Evolutionary conservation across 2,888 invertebrate genomes (phyloP), one percentile per base, ranked within the genome.

Genomic region (Elmis aenea): DNA sequence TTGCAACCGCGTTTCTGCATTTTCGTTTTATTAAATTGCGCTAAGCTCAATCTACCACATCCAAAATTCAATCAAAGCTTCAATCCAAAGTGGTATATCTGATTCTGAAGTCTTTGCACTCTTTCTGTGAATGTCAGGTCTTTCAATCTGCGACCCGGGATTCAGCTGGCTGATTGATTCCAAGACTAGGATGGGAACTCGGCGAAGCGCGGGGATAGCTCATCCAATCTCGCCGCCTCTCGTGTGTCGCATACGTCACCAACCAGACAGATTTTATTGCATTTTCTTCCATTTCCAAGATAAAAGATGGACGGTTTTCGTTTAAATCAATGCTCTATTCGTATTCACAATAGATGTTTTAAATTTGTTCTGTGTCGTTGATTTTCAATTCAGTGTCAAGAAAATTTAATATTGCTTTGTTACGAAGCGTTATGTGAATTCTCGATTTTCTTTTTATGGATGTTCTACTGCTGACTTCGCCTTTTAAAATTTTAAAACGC

Each of bases 301-400:
- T 11, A 92, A 67, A 0, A 92, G 90, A 74, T 93, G 84, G 58
- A 95, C 89, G 70, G 94, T 93, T 50, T 94, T 89, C 0, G 95
- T 95, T 72, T 93, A 91, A 3, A 95, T 95, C 0, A 95, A 95
- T 48, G 95, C 41, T 33, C 24, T 36, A 33, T 33, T 35, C 32
- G 24, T 24, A 13, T 30, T 37, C 28, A 18, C 28, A 33, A 27
- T 26, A 37, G 37, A 33, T 29, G 42, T 33, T 33, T 30, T 32
- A 30, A 31, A 31, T 41, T 41, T 36, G 32, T 41, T 38, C 33
- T 25, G 22, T 27, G 28, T 30, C 27, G 10, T 16, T 34, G 23
- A 27, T 26, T 30, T 9, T 15, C n/a, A n/a, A n/a, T n/a, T n/a
- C n/a, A n/a, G n/a, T n/a, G n/a, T n/a, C n/a, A n/a, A n/a, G n/a